These are phyloP conservation scores for Sarcophaga rosellei DNA, from an alignment of 2,888 invertebrate genomes.

Conservation along the genomic window DNA sequence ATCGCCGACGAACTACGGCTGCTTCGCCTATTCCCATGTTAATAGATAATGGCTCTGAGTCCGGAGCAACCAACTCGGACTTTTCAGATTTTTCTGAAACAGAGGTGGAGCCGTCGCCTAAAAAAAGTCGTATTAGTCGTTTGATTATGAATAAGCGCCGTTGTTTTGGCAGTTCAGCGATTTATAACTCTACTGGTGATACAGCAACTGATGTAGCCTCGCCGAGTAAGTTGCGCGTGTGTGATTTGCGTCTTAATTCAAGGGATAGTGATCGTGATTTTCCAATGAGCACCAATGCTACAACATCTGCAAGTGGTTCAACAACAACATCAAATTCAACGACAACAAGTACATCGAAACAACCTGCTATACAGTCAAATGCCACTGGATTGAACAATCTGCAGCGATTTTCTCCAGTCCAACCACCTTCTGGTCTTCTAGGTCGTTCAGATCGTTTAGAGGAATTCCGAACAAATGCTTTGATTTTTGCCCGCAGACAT, in stretches of 20 bases:
- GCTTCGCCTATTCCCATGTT: constrained; percentile 80
- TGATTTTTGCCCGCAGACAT: constrained; percentile 69
- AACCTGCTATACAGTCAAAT: background rate
- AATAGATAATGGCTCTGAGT: constrained; percentile 78
- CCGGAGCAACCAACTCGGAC: constrained; percentile 80
- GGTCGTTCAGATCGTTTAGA: constrained; percentile 73
- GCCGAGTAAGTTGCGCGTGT: constrained; percentile 87
- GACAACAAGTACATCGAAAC: background rate
- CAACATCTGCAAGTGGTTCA: constrained; percentile 56
- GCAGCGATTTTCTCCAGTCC: constrained; percentile 70
- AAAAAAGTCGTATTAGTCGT: constrained; percentile 83
- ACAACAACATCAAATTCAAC: constrained; percentile 40
- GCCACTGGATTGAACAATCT: no score
- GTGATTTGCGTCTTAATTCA: constrained; percentile 86
- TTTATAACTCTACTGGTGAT: constrained; percentile 70
- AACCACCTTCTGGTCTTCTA: constrained; percentile 70
- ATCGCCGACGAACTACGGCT: constrained; percentile 78
- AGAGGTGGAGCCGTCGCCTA: constrained; percentile 89
- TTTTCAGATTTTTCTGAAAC: constrained; percentile 85
- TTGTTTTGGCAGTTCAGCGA: constrained; percentile 74
- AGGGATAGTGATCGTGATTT: constrained; percentile 83
- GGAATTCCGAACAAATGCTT: constrained; percentile 70
- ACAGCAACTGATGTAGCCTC: constrained; percentile 84
- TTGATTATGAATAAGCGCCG: constrained; percentile 82
- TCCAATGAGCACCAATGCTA: constrained; percentile 61